A percentile compares a stretch with the other conserved stretches of the same genome.
phyloP scores from a whole-genome alignment of 2,797 vertebrate genomes.

The Morelia viridis region DNA sequence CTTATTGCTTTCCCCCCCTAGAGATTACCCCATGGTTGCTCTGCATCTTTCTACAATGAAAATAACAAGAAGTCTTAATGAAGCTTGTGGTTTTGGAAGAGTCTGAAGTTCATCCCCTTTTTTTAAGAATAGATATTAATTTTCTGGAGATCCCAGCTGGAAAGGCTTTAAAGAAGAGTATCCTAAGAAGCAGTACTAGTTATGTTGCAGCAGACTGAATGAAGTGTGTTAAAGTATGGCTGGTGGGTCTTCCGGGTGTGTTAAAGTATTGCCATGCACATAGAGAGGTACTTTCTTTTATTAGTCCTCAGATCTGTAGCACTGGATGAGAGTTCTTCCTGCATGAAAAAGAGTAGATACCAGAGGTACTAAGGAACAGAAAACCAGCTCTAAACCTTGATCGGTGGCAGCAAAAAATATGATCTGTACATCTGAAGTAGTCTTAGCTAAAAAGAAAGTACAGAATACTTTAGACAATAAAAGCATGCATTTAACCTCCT shows the following conservation, averaged over 20 bases:
- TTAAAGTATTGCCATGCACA: neutral
- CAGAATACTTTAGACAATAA: neutral
- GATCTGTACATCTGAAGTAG: neutral
- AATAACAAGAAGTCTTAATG: slow-evolving; percentile 30
- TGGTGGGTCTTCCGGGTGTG: neutral
- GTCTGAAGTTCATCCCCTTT: slow-evolving; percentile 16
- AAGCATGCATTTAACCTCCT: neutral
- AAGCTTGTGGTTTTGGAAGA: slow-evolving; percentile 31
- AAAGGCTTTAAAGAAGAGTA: slow-evolving; percentile 7
- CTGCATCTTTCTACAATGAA: neutral
- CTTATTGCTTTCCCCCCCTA: neutral
- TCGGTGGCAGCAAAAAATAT: neutral
- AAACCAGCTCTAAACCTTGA: neutral
- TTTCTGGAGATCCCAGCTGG: slow-evolving; percentile 18
- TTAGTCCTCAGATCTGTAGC: neutral
- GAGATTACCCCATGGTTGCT: slow-evolving; percentile 19
- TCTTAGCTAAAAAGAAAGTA: neutral
- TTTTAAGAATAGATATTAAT: slow-evolving; percentile 7
- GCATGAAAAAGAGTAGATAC: neutral
- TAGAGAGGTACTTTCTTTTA: neutral
- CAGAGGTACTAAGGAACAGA: neutral
- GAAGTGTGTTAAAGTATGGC: neutral
- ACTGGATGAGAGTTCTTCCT: neutral
- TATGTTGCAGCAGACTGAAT: neutral
- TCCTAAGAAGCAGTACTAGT: slow-evolving; percentile 8